Base-by-base conservation (phyloP, 2,888 invertebrate genomes). In the Phyllotreta striolata region DNA sequence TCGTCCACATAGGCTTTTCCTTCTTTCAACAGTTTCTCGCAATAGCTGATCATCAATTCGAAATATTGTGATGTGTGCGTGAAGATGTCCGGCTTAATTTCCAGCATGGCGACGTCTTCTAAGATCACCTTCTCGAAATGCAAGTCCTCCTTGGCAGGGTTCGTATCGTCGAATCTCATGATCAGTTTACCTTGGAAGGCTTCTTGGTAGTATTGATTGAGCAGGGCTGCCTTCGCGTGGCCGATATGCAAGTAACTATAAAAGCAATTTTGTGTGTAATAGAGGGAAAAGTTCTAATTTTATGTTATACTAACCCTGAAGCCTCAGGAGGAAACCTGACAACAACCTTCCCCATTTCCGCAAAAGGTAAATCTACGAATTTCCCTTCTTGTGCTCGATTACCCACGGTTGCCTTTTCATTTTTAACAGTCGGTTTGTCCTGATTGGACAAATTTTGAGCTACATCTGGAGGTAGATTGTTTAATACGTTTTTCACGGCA, bases 291-390 rank as follows among this genome's bases (percentile, higher is more conserved):
- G 5, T 6, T 7, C 7, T 55, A 7, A 37, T 13, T 54, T 14
- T 41, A 14, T 10, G 24, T 24, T n/a, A 10, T 38, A 63, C 71
- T 66, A 81, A 95, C 86, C 97, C 99, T 73, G 98, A 98, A 39
- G 99, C 99, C 84, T 99, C 99, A 41, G 99, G 99, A n/a, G 99
- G 99, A 80, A 99, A 99, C 67, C 99, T 86, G 0, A 99, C 98
- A 35, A 99, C 88, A 57, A 99, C 98, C 83, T 99, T 95, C 35
- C 98, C 98, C 88, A 93, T 92, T 83, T 97, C 95, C 37, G 98
- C 99, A 58, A 94, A 95, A 0, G 97, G 97, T 57, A 99, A 85
- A 43, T 98, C 98, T 56, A 98, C 88, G 81, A 98, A 99, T 83
- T 98, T 99, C 38, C 98, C 98, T 78, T 96, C 95, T 74, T 95